These are phyloP conservation scores for Lepidocyrtoides sp. DNA, from an alignment of 2,888 invertebrate genomes.

Conservation along the genomic window DNA sequence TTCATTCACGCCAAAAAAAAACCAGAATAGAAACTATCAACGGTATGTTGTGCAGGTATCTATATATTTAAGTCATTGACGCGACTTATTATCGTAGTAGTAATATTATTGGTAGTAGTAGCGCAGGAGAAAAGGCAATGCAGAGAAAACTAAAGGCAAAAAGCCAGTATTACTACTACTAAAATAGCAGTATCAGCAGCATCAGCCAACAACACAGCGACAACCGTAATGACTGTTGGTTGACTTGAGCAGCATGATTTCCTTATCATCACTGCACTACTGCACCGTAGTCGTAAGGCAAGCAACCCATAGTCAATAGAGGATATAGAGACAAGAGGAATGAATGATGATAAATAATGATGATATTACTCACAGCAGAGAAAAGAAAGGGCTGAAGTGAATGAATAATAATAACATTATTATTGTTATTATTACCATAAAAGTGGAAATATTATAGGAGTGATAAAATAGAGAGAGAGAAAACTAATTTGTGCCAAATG, in stretches of 20 bases:
- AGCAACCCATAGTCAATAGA: no score
- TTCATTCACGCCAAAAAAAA: conserved; percentile 53
- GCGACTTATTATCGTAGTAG: background rate
- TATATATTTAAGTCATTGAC: conserved; percentile 13
- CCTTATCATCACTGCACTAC: conserved; percentile 12
- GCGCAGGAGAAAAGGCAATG: no score
- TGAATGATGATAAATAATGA: conserved; percentile 36
- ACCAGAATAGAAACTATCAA: conserved; percentile 53
- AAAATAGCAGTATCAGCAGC: background rate
- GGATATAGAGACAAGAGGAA: background rate
- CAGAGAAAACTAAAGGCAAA: background rate
- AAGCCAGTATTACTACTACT: background rate
- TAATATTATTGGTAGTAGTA: no score
- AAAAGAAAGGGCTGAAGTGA: conserved; percentile 6
- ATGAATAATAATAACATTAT: conserved; percentile 41
- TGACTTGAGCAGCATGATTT: conserved; percentile 41
- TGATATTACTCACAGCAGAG: background rate
- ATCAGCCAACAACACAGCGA: background rate
- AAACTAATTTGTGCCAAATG: conserved; percentile 70
- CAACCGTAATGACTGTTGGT: conserved; percentile 21
- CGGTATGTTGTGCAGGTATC: background rate
- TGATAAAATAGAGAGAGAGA: conserved; percentile 58
- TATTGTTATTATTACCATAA: conserved; percentile 42
- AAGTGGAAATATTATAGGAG: conserved; percentile 66
- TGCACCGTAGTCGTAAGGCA: background rate